Base-by-base conservation (phyloP, 2,888 invertebrate species). In the Clunio marinus region DNA sequence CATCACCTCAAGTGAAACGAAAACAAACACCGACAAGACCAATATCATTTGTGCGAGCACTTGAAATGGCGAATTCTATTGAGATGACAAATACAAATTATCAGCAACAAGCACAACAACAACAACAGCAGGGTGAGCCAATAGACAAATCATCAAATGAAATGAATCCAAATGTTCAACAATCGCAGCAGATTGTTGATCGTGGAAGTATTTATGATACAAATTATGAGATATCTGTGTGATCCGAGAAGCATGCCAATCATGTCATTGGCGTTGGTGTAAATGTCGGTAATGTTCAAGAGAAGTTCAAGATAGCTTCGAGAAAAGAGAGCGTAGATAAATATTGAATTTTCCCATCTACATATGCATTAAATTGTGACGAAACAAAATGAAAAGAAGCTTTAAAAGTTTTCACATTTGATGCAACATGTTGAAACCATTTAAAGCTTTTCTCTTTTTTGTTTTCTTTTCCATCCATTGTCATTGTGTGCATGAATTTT, bases 221-320 rank as follows among this genome's bases (percentile, higher is more conserved):
- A 88, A 94, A 93, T 83, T 93, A 94, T 80, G 94, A 94, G 81
- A 94, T 94, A 82, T 93, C 93, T 73, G 93, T 94, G 84, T 94
- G 90, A 69, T 68, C 66, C 55, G 66, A 66, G 55, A 20, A 27
- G 25, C 32, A 24, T 1, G 55, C 55, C 66, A 55, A 32, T 55
- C 27, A 81, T 78, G 77, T 78, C 78, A 76, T 76, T 35, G 35
- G 35, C 22, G n/a, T 63, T 25, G 46, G 77, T 77, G 24, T n/a
- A 37, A 77, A 78, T 75, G 76, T 75, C 70, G 74, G 73, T 35
- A n/a, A n/a, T n/a, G n/a, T n/a, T n/a, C n/a, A n/a, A n/a, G 59
- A 32, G n/a, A 28, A 32, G 13, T 62, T 17, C 24, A 63, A 37
- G 46, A 24, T 46, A 28, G 37, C 22, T 22, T 46, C 22, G 27